Evolutionary conservation across 64 coral and sea anemone genomes (phyloP), one percentile per base, ranked within the genome.

Genomic region (Montipora sp.): DNA sequence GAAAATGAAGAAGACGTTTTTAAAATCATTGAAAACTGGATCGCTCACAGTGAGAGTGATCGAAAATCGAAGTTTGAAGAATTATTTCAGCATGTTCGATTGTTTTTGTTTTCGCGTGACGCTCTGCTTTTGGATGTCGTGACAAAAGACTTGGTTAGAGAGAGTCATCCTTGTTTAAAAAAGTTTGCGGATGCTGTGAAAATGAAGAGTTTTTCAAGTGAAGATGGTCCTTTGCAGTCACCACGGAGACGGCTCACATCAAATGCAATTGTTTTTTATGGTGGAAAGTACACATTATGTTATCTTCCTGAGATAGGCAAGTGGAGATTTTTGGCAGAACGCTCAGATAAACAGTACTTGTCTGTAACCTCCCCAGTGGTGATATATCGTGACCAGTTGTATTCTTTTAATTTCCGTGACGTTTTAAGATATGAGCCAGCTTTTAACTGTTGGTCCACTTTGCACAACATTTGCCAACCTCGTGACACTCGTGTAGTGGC

Each of bases 51-150:
- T 44, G 21, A 55, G 45, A 63, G 51, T 0, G 60, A 47, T 27
- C 83, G 83, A 23, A 86, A 86, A 45, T 9, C 51, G 7, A 47
- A 46, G 43, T 86, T 86, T 46, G 36, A 70, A 15, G 7, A 67
- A 23, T 51, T 86, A 2, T 86, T 86, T 68, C 11, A 5, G 45
- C 83, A 86, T 16, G 27, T 86, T 69, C 83, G 83, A 63, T 43
- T 86, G 51, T 1, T 3, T 47, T 63, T 10, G 15, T 3, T 86
- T 0, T 86, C 83, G 14, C 51, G 60, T 19, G 60, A 86, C 16
- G 14, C 14, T 44, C 15, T 86, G 27, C 51, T 48, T 53, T 0
- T 67, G 2, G 65, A 48, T 86, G 27, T 86, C 60, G 47, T 61
- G 59, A 58, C 47, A 9, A 21, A 83, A 20, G 53, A 63, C 16